Percentiles rank a stretch among this genome's conserved stretches.
These are phyloP conservation scores for Boulengeromyrus knoepffleri DNA, from an alignment of 2,113 vertebrate genomes.

Conservation along the genomic window DNA sequence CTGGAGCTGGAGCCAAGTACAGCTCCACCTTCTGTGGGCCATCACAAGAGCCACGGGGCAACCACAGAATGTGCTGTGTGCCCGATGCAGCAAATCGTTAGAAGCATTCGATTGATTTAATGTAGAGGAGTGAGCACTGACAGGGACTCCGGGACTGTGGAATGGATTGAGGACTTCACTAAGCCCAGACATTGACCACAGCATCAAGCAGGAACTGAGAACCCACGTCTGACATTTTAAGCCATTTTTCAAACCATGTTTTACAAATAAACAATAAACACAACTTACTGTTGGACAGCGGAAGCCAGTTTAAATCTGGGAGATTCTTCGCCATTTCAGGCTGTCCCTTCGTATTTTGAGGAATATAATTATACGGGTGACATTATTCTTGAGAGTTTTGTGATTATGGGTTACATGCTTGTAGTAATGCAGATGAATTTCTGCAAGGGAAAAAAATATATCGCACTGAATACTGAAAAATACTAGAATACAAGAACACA, in stretches of 20 bases:
- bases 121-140: neutral
- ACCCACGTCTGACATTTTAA: neutral
- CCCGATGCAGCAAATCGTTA: neutral
- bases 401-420: neutral
- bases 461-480: neutral
- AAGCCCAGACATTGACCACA: neutral
- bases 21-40: neutral
- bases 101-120: neutral
- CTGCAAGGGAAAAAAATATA: neutral
- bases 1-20: neutral
- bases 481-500: neutral
- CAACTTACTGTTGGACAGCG: neutral
- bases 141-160: neutral
- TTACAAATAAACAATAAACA: neutral
- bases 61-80: neutral
- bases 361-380: neutral
- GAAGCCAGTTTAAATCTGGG: neutral
- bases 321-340: neutral
- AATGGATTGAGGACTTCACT: neutral
- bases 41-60: neutral
- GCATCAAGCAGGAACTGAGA: neutral
- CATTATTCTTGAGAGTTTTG: neutral
- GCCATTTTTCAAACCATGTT: neutral
- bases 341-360: neutral
- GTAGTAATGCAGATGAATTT: neutral